Evolutionary conservation across 2,888 invertebrate species (phyloP).

Genomic region (Pardosa pseudoannulata): DNA sequence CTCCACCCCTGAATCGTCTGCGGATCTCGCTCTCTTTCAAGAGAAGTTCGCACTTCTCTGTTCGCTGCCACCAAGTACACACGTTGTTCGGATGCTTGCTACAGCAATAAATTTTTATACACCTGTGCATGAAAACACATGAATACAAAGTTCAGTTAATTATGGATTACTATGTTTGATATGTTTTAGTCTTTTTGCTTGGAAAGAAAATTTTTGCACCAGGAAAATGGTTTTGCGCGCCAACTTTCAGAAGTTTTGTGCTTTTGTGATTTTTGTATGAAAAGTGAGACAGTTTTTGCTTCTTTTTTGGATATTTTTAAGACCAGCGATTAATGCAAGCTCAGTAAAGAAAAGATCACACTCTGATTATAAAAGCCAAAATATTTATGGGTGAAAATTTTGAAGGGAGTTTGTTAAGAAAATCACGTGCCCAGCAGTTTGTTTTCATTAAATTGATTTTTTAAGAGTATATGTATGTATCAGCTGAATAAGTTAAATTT

Average conservation of each 20-base stretch:
- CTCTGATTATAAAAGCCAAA: no score
- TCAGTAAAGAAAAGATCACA: no score
- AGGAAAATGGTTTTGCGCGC: not conserved
- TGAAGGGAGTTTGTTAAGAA: no score
- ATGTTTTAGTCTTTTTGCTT: no score
- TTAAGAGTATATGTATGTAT: no score
- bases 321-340: not conserved
- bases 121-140: not conserved
- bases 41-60: slow-evolving; percentile 58
- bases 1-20: slow-evolving; percentile 10
- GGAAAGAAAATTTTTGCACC: not conserved
- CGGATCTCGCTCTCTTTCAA: slow-evolving; percentile 21
- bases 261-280: not conserved
- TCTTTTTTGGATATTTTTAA: not conserved
- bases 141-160: no score
- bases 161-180: no score
- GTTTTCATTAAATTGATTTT: no score
- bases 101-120: not conserved
- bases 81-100: slow-evolving; percentile 4
- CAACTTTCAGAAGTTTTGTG: not conserved
- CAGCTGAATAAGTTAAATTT: no score
- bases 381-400: no score
- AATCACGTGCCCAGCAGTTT: no score
- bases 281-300: not conserved
- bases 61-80: slow-evolving; percentile 43